Evolutionary conservation across 2,113 vertebrate genomes (phyloP).

Genomic region (Octodon degus): DNA sequence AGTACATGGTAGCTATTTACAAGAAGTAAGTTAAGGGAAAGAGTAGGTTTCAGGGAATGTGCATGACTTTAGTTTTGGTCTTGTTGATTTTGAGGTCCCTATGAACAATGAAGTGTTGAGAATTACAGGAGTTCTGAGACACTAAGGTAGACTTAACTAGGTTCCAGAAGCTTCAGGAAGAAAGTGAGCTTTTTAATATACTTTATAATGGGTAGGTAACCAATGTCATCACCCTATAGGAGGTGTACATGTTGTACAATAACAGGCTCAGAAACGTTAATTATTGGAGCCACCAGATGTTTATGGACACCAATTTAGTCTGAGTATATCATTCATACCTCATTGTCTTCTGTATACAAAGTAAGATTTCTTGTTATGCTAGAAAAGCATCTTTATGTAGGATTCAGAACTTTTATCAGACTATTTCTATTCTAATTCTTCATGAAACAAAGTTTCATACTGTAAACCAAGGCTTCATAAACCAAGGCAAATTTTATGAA

Average conservation of each 20-base stretch:
- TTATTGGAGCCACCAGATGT: slow-evolving; percentile 17
- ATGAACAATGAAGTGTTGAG: not conserved
- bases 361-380: not conserved
- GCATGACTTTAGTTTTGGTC: not conserved
- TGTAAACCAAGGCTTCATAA: not conserved
- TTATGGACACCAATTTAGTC: not conserved
- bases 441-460: slow-evolving; percentile 26
- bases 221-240: not conserved
- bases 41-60: not conserved
- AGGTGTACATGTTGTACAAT: not conserved
- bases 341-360: slow-evolving; percentile 54
- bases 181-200: not conserved
- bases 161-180: not conserved
- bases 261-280: not conserved
- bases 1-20: not conserved
- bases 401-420: slow-evolving; percentile 31
- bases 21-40: not conserved
- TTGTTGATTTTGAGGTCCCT: not conserved
- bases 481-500: slow-evolving; percentile 29
- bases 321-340: not conserved
- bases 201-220: not conserved
- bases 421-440: slow-evolving; percentile 40
- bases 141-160: not conserved
- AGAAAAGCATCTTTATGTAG: not conserved
- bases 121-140: not conserved